Percentiles rank a stretch among this genome's conserved stretches.
Conservation (phyloP, 1,140 invertebrate species). For the Pissodes strobi region DNA sequence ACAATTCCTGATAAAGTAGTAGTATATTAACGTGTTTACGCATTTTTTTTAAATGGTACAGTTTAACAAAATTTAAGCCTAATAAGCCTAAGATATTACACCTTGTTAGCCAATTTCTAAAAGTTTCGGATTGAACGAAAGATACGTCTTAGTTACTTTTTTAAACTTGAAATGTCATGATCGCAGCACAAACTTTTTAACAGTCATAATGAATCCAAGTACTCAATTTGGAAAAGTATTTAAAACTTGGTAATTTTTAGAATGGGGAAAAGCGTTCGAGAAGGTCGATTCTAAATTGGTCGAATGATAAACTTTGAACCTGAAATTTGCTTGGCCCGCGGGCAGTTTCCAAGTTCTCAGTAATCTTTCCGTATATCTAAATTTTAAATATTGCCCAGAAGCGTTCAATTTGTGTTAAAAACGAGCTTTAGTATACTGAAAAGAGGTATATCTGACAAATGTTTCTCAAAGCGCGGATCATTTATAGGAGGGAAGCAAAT, state of each 20-base stretch:
- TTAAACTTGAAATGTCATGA: too few relatives aligned
- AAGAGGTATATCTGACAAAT: neutral
- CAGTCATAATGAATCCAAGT: slow-evolving; percentile 14
- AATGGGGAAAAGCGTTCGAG: slow-evolving; percentile 14
- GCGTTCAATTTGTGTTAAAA: slow-evolving; percentile 31
- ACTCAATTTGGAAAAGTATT: slow-evolving; percentile 25
- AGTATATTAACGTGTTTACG: too few relatives aligned
- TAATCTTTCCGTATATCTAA: slow-evolving; percentile 36
- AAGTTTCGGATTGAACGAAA: too few relatives aligned
- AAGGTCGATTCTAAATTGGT: slow-evolving; percentile 34
- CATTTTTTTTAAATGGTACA: too few relatives aligned
- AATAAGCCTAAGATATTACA: too few relatives aligned
- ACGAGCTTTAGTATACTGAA: slow-evolving; percentile 1
- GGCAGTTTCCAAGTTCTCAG: slow-evolving; percentile 34
- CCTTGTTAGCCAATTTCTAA: too few relatives aligned
- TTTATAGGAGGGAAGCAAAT: too few relatives aligned
- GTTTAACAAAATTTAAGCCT: too few relatives aligned
- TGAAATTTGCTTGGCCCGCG: slow-evolving; percentile 16
- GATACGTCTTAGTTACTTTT: too few relatives aligned
- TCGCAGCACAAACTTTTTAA: slow-evolving; percentile 4
- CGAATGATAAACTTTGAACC: slow-evolving; percentile 34
- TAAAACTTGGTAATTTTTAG: slow-evolving; percentile 26
- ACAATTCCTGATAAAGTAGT: too few relatives aligned
- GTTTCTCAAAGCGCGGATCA: too few relatives aligned
- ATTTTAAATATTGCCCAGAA: slow-evolving; percentile 32